Evolutionary conservation across 2,888 invertebrate species (phyloP).

Genomic region (Phrixothrix hirtus): DNA sequence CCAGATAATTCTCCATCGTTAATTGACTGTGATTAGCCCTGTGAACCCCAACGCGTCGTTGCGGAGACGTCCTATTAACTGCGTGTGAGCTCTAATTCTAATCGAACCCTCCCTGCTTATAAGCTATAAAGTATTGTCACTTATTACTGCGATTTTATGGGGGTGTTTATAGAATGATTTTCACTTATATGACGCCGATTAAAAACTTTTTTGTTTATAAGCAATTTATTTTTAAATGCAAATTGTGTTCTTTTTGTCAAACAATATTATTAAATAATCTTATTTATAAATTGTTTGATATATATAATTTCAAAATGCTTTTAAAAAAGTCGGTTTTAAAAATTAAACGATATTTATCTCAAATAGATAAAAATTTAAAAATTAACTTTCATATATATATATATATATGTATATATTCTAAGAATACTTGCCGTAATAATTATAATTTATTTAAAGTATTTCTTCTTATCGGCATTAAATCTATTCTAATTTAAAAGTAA

Average conservation of each 20-base stretch:
- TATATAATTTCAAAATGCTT: no score
- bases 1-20: conserved; percentile 49
- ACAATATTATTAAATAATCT: background rate
- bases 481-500: no score
- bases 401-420: no score
- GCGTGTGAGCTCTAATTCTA: conserved; percentile 31
- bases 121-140: conserved; percentile 45
- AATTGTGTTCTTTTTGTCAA: background rate
- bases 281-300: background rate
- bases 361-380: no score
- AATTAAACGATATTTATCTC: no score
- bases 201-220: conserved; percentile 22
- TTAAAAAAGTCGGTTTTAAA: no score
- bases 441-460: no score
- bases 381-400: no score
- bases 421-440: no score
- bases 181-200: conserved; percentile 40
- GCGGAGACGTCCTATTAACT: conserved; percentile 41
- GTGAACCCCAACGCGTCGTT: conserved; percentile 39
- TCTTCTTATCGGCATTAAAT: no score
- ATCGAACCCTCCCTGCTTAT: conserved; percentile 32
- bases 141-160: conserved; percentile 46
- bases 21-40: conserved; percentile 51
- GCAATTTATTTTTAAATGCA: background rate
- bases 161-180: conserved; percentile 49